Evolutionary conservation across 2,888 invertebrate genomes (phyloP), one percentile per base, ranked within the genome.

Genomic region (Platycheirus albimanus): DNA sequence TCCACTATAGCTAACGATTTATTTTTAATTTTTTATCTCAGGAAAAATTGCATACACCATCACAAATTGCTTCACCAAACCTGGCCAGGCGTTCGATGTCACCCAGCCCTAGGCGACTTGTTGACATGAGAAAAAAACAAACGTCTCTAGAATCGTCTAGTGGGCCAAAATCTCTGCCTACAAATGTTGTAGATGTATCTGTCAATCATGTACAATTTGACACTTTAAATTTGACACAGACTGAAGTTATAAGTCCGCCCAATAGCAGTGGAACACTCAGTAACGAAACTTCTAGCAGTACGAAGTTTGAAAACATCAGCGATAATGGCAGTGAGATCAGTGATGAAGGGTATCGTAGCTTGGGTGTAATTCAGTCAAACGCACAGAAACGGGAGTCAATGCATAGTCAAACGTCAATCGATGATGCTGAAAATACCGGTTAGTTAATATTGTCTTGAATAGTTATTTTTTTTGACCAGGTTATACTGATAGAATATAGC

Each of bases 241-340:
- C 49, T 8, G 75, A 76, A 33, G 54, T 64, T 30, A 43, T 69
- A 45, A 77, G 72, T 30, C 79, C 38, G 7, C 83, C 83, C 5
- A 83, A 64, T 51, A 83, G 78, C 78, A 54, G 74, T 69, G 61
- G 87, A 86, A 85, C 63, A 30, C 71, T 86, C 54, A 79, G 86
- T 78, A 84, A 78, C 54, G 77, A 78, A 33, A 86, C 79, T 64
- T 86, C 85, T 19, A 85, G 77, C 45, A 84, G 78, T 36, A 88
- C 85, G 85, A 90, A 91, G 77, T 91, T 92, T 19, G 93, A 93
- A 86, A 93, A 94, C 83, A 94, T 94, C 7, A 94, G 95, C 66
- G 95, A 96, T 88, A 95, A 96, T 86, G 95, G 96, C 8, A 96
- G 96, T 72, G 96, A 96, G 89, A 95, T 96, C 20, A 96, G 96